Evolutionary conservation across 23 tunicate genomes (phyloP), one percentile per base, ranked within the genome.

Genomic region (Halocynthia roretzi): DNA sequence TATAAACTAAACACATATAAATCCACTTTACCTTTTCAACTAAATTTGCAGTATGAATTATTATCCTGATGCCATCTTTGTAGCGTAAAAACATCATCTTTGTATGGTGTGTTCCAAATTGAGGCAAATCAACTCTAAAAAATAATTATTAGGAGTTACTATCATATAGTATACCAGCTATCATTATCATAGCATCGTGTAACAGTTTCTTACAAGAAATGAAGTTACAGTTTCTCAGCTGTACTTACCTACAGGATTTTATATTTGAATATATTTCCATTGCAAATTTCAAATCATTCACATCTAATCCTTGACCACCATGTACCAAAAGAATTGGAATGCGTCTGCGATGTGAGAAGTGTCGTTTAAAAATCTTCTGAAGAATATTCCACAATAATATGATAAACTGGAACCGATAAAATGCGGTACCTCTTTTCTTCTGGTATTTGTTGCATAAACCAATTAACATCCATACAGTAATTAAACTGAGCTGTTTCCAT

Each of bases 51-150:
- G 98, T 92, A 7, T 80, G 63, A 52, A 92, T 86, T 40, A 92
- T 85, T 75, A 92, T 73, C 20, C 98, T 72, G 8, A 92, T 53
- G 18, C 85, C 92, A 8, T 72, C 76, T 50, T 75, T 50, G 63
- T 92, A 92, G 11, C 18, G 77, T 12, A 92, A 75, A 7, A 92
- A 62, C 98, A 92, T 92, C 98, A 92, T 92, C 63, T 92, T 92
- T 10, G 98, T 92, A 53, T 92, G 98, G 82, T 92, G 98, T 7
- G 98, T 92, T 12, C 98, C 98, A 64, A 76, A 92, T 8, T 92
- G 98, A 18, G 98, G 98, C 7, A 92, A 81, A 8, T 92, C 87
- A 6, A 75, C 92, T 73, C 72, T 78, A 44, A 82, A 83, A 20
- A 84, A 15, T n/a, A n/a, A 1, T 58, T 14, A 31, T 31, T 1